Evolutionary conservation across 1,140 invertebrate species (phyloP).

Genomic region (Drosophila pandora): DNA sequence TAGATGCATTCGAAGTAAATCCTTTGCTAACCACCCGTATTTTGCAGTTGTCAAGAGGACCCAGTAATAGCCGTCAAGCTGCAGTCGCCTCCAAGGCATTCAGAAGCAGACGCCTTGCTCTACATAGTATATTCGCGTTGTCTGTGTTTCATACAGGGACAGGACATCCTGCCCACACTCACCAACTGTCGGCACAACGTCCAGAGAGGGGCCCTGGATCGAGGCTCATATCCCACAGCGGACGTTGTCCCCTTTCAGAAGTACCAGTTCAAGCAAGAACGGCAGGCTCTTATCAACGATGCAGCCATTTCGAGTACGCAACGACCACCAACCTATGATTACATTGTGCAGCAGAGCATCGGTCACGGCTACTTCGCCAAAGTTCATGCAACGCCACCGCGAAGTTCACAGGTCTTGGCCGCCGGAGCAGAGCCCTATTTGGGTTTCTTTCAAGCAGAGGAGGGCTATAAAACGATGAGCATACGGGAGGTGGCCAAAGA

Average conservation of each 20-base stretch:
- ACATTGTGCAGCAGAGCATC: slow-evolving; percentile 87
- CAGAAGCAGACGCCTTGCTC: slow-evolving; percentile 89
- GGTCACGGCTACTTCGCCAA: slow-evolving; percentile 82
- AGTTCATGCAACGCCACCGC: slow-evolving; percentile 90
- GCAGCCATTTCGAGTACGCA: slow-evolving; percentile 91
- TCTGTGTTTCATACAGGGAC: slow-evolving; percentile 92
- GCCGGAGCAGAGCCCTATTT: slow-evolving; percentile 93
- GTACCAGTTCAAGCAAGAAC: slow-evolving; percentile 92
- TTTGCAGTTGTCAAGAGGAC: slow-evolving; percentile 89
- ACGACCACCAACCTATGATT: slow-evolving; percentile 92
- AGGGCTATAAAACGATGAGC: slow-evolving; percentile 91
- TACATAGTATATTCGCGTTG: slow-evolving; percentile 91
- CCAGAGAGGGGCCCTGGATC: slow-evolving; percentile 62
- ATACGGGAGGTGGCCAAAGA: slow-evolving; percentile 93
- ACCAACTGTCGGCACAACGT: slow-evolving; percentile 61
- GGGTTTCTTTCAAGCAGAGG: slow-evolving; percentile 94
- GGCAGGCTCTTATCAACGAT: slow-evolving; percentile 88
- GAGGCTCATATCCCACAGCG: slow-evolving; percentile 40
- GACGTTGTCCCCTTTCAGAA: slow-evolving; percentile 88
- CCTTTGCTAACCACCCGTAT: neutral
- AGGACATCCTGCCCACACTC: slow-evolving; percentile 88
- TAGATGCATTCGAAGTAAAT: neutral
- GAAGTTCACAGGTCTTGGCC: slow-evolving; percentile 91
- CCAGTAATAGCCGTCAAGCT: slow-evolving; percentile 92
- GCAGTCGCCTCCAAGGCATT: slow-evolving; percentile 88